A percentile compares a stretch with the other conserved stretches of the same genome.
Conservation (phyloP, 2,797 vertebrate genomes). For the Rousettus madagascariensis region DNA sequence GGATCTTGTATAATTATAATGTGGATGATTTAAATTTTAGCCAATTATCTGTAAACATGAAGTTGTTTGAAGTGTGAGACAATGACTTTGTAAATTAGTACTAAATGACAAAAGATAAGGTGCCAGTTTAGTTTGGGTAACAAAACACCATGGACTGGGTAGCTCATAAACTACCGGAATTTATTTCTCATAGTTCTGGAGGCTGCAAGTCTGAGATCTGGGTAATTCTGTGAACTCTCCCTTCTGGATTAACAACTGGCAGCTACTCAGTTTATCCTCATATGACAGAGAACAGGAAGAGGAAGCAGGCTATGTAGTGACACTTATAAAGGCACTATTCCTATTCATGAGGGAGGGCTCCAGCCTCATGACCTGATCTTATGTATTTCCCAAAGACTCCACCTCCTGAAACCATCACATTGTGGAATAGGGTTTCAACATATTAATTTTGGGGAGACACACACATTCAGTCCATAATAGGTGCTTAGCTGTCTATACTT, state of each 20-base stretch:
- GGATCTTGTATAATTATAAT: not conserved
- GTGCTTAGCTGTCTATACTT: not conserved
- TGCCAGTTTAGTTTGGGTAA: not conserved
- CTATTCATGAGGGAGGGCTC: not conserved
- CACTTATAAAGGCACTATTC: not conserved
- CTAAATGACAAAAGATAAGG: not conserved
- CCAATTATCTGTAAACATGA: not conserved
- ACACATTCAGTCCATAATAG: not conserved
- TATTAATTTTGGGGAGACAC: not conserved
- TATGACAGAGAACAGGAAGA: not conserved
- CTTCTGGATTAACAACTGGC: not conserved
- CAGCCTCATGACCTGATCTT: not conserved
- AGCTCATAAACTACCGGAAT: not conserved
- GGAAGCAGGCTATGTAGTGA: not conserved
- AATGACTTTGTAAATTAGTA: not conserved
- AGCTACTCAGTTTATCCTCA: not conserved
- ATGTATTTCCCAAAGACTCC: not conserved
- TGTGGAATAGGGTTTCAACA: not conserved
- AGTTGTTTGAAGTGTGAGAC: not conserved
- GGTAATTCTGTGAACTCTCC: not conserved
- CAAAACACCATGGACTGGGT: not conserved
- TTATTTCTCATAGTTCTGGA: not conserved
- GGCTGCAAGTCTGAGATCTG: not conserved
- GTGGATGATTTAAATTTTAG: constrained; percentile 7
- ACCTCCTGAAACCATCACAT: not conserved